phyloP scores from a whole-genome alignment of 2,113 vertebrate species.

The Camelus bactrianus region DNA sequence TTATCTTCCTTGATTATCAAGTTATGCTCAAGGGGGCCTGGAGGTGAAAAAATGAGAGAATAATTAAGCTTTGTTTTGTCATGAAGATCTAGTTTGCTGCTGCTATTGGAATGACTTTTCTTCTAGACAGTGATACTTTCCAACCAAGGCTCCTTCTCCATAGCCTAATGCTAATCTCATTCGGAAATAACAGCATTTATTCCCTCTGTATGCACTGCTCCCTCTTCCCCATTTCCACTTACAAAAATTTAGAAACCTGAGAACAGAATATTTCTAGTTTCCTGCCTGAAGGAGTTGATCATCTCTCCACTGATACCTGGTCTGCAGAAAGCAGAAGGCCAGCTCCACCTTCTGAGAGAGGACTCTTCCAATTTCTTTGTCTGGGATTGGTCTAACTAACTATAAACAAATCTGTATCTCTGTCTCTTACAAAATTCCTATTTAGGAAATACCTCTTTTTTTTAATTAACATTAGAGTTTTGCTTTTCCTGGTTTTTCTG shows the following conservation, averaged over 20 bases:
- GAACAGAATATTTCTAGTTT: not conserved
- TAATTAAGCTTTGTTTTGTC: slow-evolving; percentile 13
- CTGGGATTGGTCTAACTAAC: not conserved
- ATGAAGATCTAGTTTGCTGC: not conserved
- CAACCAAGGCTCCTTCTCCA: not conserved
- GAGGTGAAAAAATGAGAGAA: slow-evolving; percentile 9
- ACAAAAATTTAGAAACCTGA: not conserved
- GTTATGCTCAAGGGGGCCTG: not conserved
- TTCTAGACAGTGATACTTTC: not conserved
- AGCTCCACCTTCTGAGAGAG: not conserved
- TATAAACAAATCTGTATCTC: not conserved
- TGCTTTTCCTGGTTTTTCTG: not conserved
- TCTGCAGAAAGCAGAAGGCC: not conserved
- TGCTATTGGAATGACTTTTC: not conserved
- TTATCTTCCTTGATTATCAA: not conserved
- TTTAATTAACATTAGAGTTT: slow-evolving; percentile 14
- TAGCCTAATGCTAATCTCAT: not conserved
- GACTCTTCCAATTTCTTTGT: not conserved
- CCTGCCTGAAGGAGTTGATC: not conserved
- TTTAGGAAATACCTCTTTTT: not conserved
- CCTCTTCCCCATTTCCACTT: not conserved
- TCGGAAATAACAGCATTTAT: not conserved
- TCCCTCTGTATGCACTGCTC: not conserved
- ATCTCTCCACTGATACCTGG: not conserved
- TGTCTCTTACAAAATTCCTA: not conserved